These are phyloP conservation scores for Seira sanloemensis DNA, from an alignment of 2,888 invertebrate species.

Conservation along the genomic window DNA sequence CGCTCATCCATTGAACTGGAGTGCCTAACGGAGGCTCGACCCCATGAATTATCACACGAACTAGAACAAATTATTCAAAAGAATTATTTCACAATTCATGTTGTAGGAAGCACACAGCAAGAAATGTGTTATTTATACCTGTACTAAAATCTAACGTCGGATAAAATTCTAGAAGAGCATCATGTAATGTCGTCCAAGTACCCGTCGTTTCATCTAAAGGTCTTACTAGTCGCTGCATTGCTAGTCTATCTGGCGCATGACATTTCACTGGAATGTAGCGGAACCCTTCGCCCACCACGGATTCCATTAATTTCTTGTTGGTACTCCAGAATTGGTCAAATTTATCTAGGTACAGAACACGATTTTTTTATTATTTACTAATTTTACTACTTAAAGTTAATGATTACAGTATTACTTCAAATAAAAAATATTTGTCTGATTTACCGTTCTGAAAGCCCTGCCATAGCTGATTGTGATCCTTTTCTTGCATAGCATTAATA, in stretches of 20 bases:
- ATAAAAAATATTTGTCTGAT: conserved; percentile 15
- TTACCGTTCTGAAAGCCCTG: conserved; percentile 93
- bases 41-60: conserved; percentile 90
- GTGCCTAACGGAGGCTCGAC: conserved; percentile 90
- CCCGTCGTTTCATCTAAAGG: conserved; percentile 85
- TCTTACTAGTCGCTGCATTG: conserved; percentile 86
- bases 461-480: conserved; percentile 98
- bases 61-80: conserved; percentile 78
- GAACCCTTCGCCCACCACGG: conserved; percentile 81
- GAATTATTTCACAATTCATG: not conserved
- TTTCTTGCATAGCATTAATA: conserved; percentile 94
- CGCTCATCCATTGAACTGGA: conserved; percentile 97
- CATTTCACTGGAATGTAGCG: conserved; percentile 90
- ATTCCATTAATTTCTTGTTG: conserved; percentile 95
- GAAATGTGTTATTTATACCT: too few relatives aligned
- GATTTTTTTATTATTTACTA: too few relatives aligned
- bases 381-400: too few relatives aligned
- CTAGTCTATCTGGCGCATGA: conserved; percentile 82
- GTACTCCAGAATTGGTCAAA: conserved; percentile 99
- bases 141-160: conserved; percentile 75
- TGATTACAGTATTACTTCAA: too few relatives aligned
- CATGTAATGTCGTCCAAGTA: conserved; percentile 82
- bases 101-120: too few relatives aligned
- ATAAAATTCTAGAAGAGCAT: conserved; percentile 84
- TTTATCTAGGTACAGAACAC: too few relatives aligned